Evolutionary conservation across 92 coral and sea anemone genomes (phyloP).

Genomic region (Umimayanthus chanpuru): DNA sequence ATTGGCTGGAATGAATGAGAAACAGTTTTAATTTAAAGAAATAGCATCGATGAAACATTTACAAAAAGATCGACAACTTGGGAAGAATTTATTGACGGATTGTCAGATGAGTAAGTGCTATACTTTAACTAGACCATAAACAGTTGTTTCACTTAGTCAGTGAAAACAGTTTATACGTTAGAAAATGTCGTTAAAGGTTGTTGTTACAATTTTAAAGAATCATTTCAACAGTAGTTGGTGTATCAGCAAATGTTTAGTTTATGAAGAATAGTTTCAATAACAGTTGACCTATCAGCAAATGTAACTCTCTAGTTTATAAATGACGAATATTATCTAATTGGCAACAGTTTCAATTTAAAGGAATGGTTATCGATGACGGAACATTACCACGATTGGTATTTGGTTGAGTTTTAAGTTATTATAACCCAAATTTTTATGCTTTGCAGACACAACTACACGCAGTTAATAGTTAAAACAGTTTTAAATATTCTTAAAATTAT

Average conservation of each 20-base stretch:
- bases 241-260: slow-evolving; percentile 32
- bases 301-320: slow-evolving; percentile 6
- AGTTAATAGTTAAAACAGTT: slow-evolving; percentile 23
- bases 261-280: background rate
- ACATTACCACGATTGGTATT: slow-evolving; percentile 1
- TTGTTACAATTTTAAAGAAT: slow-evolving; percentile 10
- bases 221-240: slow-evolving; percentile 22
- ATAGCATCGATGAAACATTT: slow-evolving; percentile 27
- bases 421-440: slow-evolving; percentile 21
- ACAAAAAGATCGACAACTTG: background rate
- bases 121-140: no score
- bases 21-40: slow-evolving; percentile 27
- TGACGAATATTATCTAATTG: slow-evolving; percentile 21
- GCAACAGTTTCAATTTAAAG: slow-evolving; percentile 24
- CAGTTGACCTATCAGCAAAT: slow-evolving; percentile 7
- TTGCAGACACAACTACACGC: slow-evolving; percentile 34
- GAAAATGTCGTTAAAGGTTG: slow-evolving; percentile 14
- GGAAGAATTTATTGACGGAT: background rate
- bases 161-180: slow-evolving; percentile 4
- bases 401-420: slow-evolving; percentile 11
- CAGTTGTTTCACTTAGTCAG: background rate
- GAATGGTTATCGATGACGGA: slow-evolving; percentile 13
- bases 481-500: background rate
- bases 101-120: background rate
- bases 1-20: slow-evolving; percentile 16